A percentile compares a stretch with the other conserved stretches of the same genome.
phyloP scores from a whole-genome alignment of 2,113 vertebrate species.

The Melanocharis versteri region DNA sequence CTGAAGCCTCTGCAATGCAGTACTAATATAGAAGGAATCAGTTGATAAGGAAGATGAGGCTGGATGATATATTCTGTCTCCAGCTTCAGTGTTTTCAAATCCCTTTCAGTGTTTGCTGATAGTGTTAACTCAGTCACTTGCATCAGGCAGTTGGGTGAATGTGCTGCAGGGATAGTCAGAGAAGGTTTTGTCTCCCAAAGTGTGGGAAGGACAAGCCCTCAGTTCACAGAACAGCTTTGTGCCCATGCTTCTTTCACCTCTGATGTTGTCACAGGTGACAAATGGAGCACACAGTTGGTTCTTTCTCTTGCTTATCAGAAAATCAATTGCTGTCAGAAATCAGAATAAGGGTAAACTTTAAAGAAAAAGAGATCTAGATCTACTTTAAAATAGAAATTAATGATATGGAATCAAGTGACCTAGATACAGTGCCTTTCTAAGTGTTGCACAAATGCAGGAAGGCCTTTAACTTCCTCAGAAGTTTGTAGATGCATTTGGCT shows the following conservation, averaged over 20 bases:
- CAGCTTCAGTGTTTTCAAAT: background rate
- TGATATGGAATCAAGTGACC: background rate
- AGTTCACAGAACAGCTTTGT: background rate
- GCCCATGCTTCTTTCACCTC: background rate
- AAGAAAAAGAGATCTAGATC: background rate
- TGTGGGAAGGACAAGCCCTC: background rate
- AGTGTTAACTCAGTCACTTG: background rate
- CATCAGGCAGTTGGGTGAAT: background rate
- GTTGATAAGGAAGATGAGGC: background rate
- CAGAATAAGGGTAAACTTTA: background rate
- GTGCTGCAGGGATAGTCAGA: background rate
- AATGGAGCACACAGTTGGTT: background rate
- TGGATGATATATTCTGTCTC: background rate
- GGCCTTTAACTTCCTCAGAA: background rate
- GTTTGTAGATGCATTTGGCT: background rate
- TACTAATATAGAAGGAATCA: background rate
- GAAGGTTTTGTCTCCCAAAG: background rate
- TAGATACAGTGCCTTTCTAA: background rate
- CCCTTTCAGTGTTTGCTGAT: background rate
- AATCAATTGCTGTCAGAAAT: background rate
- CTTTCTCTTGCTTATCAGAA: background rate
- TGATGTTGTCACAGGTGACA: background rate
- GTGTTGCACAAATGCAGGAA: background rate
- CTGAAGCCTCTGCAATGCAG: constrained; percentile 38
- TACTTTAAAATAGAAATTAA: background rate